Evolutionary conservation across 2,888 invertebrate species (phyloP).

Genomic region (Leptopterna dolabrata): DNA sequence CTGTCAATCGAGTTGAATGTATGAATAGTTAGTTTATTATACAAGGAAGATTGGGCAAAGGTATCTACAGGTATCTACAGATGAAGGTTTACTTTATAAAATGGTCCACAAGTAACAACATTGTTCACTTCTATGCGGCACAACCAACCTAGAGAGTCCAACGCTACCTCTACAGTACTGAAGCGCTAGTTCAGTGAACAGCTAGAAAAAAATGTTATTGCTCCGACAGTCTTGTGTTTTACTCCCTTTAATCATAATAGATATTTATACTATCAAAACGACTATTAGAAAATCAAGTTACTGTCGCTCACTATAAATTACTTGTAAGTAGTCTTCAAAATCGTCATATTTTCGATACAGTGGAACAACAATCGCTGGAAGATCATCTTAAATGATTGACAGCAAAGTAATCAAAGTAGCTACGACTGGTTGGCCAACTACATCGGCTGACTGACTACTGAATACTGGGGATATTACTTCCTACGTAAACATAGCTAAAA

Average conservation of each 20-base stretch:
- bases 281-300: neutral
- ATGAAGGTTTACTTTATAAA: neutral
- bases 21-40: too few species aligned
- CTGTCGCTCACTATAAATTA: neutral
- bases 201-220: constrained; percentile 37
- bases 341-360: too few species aligned
- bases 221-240: constrained; percentile 30
- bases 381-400: constrained; percentile 36
- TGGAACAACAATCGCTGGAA: too few species aligned
- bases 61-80: neutral
- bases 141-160: neutral
- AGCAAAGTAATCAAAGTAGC: constrained; percentile 9
- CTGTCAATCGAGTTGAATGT: too few species aligned
- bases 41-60: neutral
- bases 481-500: constrained; percentile 44
- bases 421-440: neutral
- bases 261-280: neutral
- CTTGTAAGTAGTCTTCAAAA: neutral
- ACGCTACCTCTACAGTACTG: neutral
- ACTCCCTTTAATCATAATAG: neutral
- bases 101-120: constrained; percentile 34
- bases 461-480: constrained; percentile 25
- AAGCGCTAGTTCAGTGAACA: constrained; percentile 8
- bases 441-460: constrained; percentile 8
- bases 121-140: neutral